Evolutionary conservation across 2,797 vertebrate species (phyloP).

Genomic region (Sebastes reedi): DNA sequence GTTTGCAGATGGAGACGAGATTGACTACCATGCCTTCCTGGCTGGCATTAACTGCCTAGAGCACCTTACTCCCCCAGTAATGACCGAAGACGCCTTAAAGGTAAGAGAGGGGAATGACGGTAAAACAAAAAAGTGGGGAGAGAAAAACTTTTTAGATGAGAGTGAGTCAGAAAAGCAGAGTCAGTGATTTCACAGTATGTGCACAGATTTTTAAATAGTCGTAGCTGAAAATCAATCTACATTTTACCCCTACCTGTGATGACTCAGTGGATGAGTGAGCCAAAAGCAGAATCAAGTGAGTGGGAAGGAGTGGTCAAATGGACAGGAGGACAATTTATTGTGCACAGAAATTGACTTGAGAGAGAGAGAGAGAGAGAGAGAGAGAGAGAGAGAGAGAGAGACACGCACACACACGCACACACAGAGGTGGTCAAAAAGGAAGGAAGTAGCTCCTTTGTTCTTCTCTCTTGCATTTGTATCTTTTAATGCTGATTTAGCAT

Average conservation of each 20-base stretch:
- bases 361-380: not conserved
- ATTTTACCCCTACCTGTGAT: conserved; percentile 24
- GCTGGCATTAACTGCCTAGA: conserved; percentile 87
- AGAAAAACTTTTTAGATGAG: not conserved
- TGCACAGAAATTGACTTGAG: conserved; percentile 14
- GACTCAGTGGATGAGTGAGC: conserved; percentile 41
- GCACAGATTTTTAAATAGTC: conserved; percentile 42
- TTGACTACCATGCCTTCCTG: conserved; percentile 88
- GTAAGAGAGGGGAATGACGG: conserved; percentile 65
- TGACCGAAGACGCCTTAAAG: conserved; percentile 74
- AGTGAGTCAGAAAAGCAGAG: conserved; percentile 3
- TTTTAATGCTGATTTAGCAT: conserved; percentile 70
- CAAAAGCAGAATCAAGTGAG: conserved; percentile 44
- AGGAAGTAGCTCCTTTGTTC: conserved; percentile 27
- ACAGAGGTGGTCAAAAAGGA: conserved; percentile 17
- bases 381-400: not conserved
- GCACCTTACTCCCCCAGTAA: conserved; percentile 71
- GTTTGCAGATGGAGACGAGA: conserved; percentile 83
- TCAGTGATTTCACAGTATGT: conserved; percentile 32
- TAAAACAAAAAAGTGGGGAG: not conserved
- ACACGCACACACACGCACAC: not conserved
- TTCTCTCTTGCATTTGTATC: conserved; percentile 41
- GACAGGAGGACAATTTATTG: conserved; percentile 30
- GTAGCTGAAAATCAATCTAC: conserved; percentile 47
- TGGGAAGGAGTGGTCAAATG: conserved; percentile 27